Evolutionary conservation across 2,113 vertebrate species (phyloP), one percentile per base, ranked within the genome.

Genomic region (Gila orcuttii): DNA sequence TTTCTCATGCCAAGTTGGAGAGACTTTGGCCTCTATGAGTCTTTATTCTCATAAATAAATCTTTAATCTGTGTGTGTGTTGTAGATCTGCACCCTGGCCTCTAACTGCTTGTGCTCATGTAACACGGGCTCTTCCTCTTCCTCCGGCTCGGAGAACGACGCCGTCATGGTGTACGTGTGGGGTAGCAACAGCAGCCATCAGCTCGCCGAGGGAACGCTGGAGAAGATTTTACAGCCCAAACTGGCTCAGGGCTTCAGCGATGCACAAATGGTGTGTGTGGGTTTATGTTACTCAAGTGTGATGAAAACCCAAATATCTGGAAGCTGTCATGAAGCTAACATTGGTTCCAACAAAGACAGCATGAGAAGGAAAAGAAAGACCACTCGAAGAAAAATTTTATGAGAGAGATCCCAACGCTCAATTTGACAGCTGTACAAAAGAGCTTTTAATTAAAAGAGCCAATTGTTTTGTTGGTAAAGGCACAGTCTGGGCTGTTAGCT

Each of bases 101-200:
- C 95, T 64, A 93, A 91, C 90, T 96, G 95, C 92, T 90, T 95
- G 88, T 94, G 94, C 92, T 95, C 94, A 2, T 95, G 95, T 88
- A 94, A 91, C 84, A 89, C 88, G 0, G 93, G 94, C 60, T 87
- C 90, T 21, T 89, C 77, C 23, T 36, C 90, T n/a, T 84, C 92
- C 36, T 83, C 93, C 1, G 91, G 91, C 33, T 60, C 83, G 19
- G 93, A 95, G 79, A 90, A 79, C 6, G 94, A 96, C 36, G 81
- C 90, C 0, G 92, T 95, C 60, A 89, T 94, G 91, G 95, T 96
- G 86, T 95, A 95, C 45, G 95, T 96, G 74, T 96, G 95, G 95
- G 95, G 95, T 80, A 96, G 95, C 91, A 96, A 96, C 93, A 96
- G 95, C 90, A 96, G 95, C 85, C 95, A 96, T 91, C 95, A 96